Base-by-base conservation (phyloP, 2,113 vertebrate genomes). In the Phrynosoma platyrhinos region DNA sequence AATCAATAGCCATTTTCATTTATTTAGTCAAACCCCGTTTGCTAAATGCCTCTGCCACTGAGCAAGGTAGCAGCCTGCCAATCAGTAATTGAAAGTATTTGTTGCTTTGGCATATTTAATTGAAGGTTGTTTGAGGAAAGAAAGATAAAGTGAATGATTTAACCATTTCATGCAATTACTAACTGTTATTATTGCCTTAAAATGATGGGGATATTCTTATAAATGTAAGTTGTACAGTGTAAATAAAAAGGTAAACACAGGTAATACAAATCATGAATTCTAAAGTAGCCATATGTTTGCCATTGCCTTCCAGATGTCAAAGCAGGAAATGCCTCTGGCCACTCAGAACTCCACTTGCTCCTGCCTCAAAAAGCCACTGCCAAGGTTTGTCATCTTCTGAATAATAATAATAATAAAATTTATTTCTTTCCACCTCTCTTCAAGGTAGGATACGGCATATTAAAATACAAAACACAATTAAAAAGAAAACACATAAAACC, bases 301-400 rank as follows among this genome's bases (percentile, higher is more conserved):
- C 21, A 86, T 91, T 86, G 87, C 64, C 92, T 91, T 85, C 27
- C 90, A 95, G 95, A 85, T 88, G 79, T 89, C 69, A 88, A 79
- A 80, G 82, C 4, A 79, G 30, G 36, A 90, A 80, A 85, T 89
- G 25, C 89, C 86, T 47, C 42, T 30, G 20, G 27, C 80, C n/a
- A 92, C 74, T 80, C 66, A 52, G 79, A 78, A 52, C 55, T 52
- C 16, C 87, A 72, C 3, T 12, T 88, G 80, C 21, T 86, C 74
- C 52, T 14, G 2, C 20, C 1, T 89, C 8, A 52, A 86, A 88
- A 91, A 84, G 76, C 72, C 84, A 36, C 88, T 86, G 53, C 16
- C 27, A 66, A 96, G 95, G 94, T 97, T 87, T 93, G 94, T 83
- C 32, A 40, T 90, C 79, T 90, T 89, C 78, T 47, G 47, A 47